Conservation (phyloP, 1,140 invertebrate species). For the Tetramorium alpestre region DNA sequence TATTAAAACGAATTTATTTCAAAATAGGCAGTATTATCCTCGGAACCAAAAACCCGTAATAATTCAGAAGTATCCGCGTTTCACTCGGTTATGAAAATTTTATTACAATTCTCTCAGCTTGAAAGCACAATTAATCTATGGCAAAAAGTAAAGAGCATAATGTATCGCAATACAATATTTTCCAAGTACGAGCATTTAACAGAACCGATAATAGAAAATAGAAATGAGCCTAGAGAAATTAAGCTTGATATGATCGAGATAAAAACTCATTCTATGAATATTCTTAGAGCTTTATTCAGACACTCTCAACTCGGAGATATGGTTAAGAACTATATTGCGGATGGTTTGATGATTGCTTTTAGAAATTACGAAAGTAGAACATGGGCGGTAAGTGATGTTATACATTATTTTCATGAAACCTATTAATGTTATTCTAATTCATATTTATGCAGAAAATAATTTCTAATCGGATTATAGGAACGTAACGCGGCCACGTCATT, state of each 20-base stretch:
- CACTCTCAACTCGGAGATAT: conserved; percentile 91
- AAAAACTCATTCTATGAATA: conserved; percentile 94
- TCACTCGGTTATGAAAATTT: conserved; percentile 87
- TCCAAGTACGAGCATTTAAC: conserved; percentile 59
- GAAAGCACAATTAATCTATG: conserved; percentile 67
- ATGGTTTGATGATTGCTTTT: conserved; percentile 91
- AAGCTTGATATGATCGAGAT: conserved; percentile 82
- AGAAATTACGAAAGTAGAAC: conserved; percentile 90
- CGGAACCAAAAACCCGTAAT: conserved; percentile 86
- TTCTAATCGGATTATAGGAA: conserved; percentile 86
- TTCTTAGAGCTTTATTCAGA: conserved; percentile 92
- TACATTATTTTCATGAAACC: conserved; percentile 23
- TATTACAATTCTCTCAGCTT: conserved; percentile 78
- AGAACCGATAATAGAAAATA: conserved; percentile 46
- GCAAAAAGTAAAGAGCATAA: conserved; percentile 66
- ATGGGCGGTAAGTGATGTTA: conserved; percentile 90
- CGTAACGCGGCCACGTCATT: conserved; percentile 95
- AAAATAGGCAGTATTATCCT: conserved; percentile 89
- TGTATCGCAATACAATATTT: conserved; percentile 75
- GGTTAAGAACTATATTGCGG: conserved; percentile 90
- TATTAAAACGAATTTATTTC: conserved; percentile 10
- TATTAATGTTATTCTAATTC: conserved; percentile 15
- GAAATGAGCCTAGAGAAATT: conserved; percentile 14
- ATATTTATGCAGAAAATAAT: conserved; percentile 20
- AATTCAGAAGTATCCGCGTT: conserved; percentile 86